A percentile compares a stretch with the other conserved stretches of the same genome.
Conservation (phyloP, 2,113 vertebrate genomes). For the Leptocoma aspasia region DNA sequence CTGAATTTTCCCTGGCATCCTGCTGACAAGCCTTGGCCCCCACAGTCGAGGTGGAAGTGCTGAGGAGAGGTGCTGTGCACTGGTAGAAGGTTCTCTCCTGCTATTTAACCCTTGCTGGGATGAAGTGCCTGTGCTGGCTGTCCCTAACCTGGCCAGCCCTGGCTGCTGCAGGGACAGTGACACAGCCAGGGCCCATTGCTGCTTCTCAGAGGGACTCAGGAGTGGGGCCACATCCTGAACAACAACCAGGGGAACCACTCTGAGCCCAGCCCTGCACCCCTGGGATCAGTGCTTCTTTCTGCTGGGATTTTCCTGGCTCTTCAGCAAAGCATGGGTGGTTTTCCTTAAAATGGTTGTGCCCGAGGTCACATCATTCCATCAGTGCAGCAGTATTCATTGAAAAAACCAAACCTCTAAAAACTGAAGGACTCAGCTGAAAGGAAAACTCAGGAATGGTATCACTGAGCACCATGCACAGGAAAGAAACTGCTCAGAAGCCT, state of each 20-base stretch:
- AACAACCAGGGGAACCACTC: not conserved
- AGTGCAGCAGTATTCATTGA: not conserved
- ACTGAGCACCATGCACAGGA: not conserved
- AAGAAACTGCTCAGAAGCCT: not conserved
- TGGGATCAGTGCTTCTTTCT: not conserved
- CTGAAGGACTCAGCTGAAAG: not conserved
- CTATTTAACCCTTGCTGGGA: not conserved
- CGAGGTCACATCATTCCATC: not conserved
- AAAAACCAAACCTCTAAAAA: not conserved
- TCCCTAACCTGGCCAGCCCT: not conserved
- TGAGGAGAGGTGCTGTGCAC: not conserved
- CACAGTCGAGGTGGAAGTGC: not conserved
- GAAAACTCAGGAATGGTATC: not conserved
- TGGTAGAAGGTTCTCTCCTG: not conserved
- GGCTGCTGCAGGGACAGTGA: not conserved
- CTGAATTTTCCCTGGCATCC: not conserved
- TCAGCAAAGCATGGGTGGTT: fast-evolving
- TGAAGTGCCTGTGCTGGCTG: not conserved
- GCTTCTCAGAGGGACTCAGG: not conserved
- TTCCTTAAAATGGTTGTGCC: not conserved
- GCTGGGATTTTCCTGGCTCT: not conserved
- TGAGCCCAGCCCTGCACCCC: not conserved
- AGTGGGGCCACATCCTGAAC: not conserved
- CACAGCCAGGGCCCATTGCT: fast-evolving
- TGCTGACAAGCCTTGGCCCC: not conserved